Base-by-base conservation (phyloP, 2,113 vertebrate genomes). In the Pygoscelis antarcticus region DNA sequence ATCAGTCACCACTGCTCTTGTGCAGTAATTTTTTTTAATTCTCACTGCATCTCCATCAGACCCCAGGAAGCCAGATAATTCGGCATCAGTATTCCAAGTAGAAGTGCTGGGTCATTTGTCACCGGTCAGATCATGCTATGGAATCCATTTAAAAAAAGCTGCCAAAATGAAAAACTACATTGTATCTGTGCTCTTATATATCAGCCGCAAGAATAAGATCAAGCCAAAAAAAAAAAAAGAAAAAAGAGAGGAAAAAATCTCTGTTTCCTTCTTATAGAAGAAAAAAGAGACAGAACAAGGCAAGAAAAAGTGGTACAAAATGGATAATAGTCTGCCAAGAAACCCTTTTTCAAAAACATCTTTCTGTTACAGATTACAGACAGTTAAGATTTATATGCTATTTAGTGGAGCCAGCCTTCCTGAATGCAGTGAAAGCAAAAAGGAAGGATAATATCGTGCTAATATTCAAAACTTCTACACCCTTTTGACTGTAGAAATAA, bases 11-110 rank as follows among this genome's bases (percentile, higher is more conserved):
- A 32, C 51, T 94, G 91, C 80, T 94, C 60, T 69, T 81, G 60
- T 91, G 96, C 92, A 93, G 74, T 89, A 74, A 65, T 95, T 93
- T 94, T 94, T 92, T 94, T 72, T 75, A 95, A 93, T 96, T 96
- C 87, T 95, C 77, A 20, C 60, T 87, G 78, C 76, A 74, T 96
- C 78, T 92, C 93, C 92, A 89, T 95, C 92, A 93, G 75, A 81
- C 82, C 83, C 77, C n/a, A 47, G 90, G 93, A 98, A 97, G 89
- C 64, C 40, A 26, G 85, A 58, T 89, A 91, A 84, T 83, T 80
- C 58, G 16, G 84, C 4, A 36, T 97, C 94, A 93, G 95, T 92
- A 94, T 97, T 96, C 87, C 87, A 92, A 96, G 85, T 83, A 29
- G 72, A 86, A 71, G 44, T 79, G 65, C 92, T 83, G 44, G 78